Evolutionary conservation across 2,797 vertebrate species (phyloP), one percentile per base, ranked within the genome.

Genomic region (Sarcoramphus papa): DNA sequence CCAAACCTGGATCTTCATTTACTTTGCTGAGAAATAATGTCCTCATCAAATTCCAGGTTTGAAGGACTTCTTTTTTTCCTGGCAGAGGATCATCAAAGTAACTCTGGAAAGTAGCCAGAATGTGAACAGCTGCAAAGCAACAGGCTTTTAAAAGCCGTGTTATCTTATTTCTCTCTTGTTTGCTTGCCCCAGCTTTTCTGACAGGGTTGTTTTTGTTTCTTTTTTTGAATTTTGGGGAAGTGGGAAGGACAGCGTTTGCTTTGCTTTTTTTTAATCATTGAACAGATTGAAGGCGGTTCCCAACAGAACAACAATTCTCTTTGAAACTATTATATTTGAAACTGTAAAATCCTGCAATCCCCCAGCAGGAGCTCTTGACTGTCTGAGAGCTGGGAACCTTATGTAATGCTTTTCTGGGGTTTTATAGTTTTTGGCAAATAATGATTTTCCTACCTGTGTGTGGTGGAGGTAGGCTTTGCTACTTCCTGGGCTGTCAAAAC

Each of bases 21-120:
- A 64, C 59, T 89, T 77, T 72, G 31, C 48, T 73, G 65, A 80
- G 67, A 83, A 92, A 72, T 57, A 63, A 93, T 4, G 24, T 45
- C 59, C 59, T 62, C 59, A 41, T 41, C 69, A 43, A 40, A 60
- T 18, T 82, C 47, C 70, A 88, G 76, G 57, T 30, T 60, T 85
- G 67, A 93, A 90, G 88, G 40, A 54, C 54, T 84, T 35, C 1
- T 70, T 82, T 63, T 54, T 89, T 73, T 68, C 75, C 72, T 57
- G 65, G 65, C 59, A 88, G 63, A 73, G 25, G 73, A 73, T 87
- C 72, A 83, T 56, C 82, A 65, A 68, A 91, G 90, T 21, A 69
- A 75, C 77, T 83, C 79, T 96, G 88, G 90, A 88, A 70, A 65
- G 37, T 7, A 89, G 72, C 88, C 92, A 96, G 93, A 93, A 78